Evolutionary conservation across 2,113 vertebrate genomes (phyloP).

Genomic region (Ancistrus triradiatus): DNA sequence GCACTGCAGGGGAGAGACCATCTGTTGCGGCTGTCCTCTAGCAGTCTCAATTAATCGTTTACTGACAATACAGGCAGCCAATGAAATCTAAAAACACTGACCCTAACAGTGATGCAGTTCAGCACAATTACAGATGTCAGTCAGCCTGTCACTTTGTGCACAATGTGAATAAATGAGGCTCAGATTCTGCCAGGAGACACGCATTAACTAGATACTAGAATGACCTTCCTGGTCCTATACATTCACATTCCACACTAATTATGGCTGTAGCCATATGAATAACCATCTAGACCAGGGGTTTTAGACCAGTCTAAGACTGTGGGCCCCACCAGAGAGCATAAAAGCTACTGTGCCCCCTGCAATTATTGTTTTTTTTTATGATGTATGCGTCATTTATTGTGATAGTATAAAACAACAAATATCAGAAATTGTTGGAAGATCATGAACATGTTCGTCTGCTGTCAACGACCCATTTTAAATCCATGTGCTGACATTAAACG

Average conservation of each 20-base stretch:
- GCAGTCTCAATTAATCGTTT: conserved; percentile 31
- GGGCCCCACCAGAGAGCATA: too few relatives aligned
- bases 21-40: conserved; percentile 30
- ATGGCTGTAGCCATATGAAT: not conserved
- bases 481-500: too few relatives aligned
- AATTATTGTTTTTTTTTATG: too few relatives aligned
- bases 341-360: too few relatives aligned
- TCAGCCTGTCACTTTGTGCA: conserved; percentile 31
- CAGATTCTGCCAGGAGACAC: conserved; percentile 18
- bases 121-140: conserved; percentile 34
- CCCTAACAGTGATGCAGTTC: conserved; percentile 30
- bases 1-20: conserved; percentile 31
- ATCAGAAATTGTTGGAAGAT: too few relatives aligned
- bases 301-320: too few relatives aligned
- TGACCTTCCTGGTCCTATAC: conserved; percentile 23
- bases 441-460: too few relatives aligned
- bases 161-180: conserved; percentile 21
- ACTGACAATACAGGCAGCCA: conserved; percentile 26
- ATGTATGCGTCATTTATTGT: too few relatives aligned
- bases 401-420: too few relatives aligned
- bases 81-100: conserved; percentile 29
- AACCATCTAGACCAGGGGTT: not conserved
- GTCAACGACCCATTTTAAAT: too few relatives aligned
- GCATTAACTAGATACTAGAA: conserved; percentile 24
- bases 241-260: conserved; percentile 26